Conservation (phyloP, 2,113 vertebrate species). For the Apteryx owenii region DNA sequence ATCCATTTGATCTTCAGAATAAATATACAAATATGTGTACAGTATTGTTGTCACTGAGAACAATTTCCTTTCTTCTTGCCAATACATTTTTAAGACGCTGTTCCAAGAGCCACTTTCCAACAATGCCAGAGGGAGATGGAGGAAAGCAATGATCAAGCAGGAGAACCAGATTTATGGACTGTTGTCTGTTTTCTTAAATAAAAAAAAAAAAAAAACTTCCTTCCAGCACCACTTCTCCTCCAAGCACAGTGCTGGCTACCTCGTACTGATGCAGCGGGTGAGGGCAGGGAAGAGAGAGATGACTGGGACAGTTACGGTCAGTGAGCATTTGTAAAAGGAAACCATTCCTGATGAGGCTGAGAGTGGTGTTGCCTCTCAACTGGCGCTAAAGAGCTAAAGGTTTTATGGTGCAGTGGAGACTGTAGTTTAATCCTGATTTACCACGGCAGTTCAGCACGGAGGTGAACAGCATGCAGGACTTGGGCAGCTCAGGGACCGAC, state of each 20-base stretch:
- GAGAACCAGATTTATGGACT: constrained; percentile 51
- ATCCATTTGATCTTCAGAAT: constrained; percentile 76
- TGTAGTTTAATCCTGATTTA: constrained; percentile 58
- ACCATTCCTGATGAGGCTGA: constrained; percentile 26
- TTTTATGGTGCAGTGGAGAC: constrained; percentile 48
- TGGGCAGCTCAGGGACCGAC: accelerated
- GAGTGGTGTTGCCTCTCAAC: background rate
- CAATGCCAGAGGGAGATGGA: constrained; percentile 26
- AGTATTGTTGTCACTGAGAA: constrained; percentile 23
- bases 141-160: constrained; percentile 18
- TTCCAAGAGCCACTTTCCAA: constrained; percentile 39
- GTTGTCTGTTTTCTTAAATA: background rate
- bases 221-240: background rate
- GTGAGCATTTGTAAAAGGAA: constrained; percentile 10
- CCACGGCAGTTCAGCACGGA: background rate
- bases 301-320: background rate
- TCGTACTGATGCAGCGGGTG: background rate
- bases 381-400: constrained; percentile 43
- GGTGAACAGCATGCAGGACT: background rate
- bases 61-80: constrained; percentile 25
- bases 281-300: background rate
- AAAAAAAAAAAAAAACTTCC: background rate
- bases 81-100: constrained; percentile 18
- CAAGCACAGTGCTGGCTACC: background rate
- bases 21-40: constrained; percentile 50